Evolutionary conservation across 2,113 vertebrate genomes (phyloP).

Genomic region (Cricetomys ansorgei): DNA sequence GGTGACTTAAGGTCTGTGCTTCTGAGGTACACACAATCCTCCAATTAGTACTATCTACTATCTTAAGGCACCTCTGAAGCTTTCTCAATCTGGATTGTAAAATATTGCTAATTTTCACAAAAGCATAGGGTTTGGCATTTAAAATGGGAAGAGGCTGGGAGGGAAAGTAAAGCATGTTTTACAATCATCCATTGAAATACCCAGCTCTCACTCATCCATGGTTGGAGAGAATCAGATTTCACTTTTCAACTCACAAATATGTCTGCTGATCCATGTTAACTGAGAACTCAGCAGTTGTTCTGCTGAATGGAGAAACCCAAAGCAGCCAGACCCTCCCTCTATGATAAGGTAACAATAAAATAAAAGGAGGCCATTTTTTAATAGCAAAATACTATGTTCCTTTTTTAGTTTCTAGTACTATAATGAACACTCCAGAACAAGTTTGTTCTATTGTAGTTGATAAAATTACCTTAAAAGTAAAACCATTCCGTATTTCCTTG

Average conservation of each 20-base stretch:
- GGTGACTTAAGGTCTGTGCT: not conserved
- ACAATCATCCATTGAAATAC: conserved; percentile 34
- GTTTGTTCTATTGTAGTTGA: not conserved
- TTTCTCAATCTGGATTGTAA: not conserved
- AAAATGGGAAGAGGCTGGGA: not conserved
- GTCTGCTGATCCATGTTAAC: conserved; percentile 44
- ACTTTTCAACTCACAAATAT: conserved; percentile 61
- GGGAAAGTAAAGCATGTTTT: conserved; percentile 33
- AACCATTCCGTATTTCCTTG: conserved; percentile 1
- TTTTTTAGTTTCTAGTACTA: not conserved
- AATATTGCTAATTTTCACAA: not conserved
- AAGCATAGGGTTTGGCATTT: conserved; percentile 14
- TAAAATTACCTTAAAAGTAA: conserved; percentile 51
- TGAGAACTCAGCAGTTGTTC: conserved; percentile 31
- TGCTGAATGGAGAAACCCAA: conserved; percentile 32
- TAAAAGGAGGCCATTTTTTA: not conserved
- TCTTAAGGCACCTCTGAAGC: not conserved
- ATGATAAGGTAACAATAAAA: conserved; percentile 39
- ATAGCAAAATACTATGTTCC: conserved; percentile 11
- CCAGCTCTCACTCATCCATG: conserved; percentile 6
- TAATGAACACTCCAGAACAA: conserved; percentile 4
- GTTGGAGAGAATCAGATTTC: conserved; percentile 46
- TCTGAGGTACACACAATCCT: not conserved
- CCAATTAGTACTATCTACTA: not conserved
- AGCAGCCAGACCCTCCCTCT: not conserved